Percentiles rank a stretch among this genome's conserved stretches.
These are phyloP conservation scores for Chaetodon trifasciatus DNA, from an alignment of 2,797 vertebrate genomes.

Conservation along the genomic window DNA sequence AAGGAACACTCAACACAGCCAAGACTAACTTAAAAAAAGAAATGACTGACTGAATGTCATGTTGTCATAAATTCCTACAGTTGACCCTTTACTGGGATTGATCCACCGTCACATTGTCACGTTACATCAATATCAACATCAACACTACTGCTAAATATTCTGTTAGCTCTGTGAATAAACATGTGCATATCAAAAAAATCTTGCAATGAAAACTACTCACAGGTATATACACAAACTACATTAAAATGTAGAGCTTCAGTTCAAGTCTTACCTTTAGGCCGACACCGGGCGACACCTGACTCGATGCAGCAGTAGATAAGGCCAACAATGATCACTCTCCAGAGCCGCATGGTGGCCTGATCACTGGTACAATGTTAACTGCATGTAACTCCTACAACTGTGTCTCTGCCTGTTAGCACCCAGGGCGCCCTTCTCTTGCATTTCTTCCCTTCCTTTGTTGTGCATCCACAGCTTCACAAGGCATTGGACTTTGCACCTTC, in stretches of 20 bases:
- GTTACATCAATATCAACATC: not conserved
- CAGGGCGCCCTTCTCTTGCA: not conserved
- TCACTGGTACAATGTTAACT: not conserved
- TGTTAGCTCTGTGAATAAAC: not conserved
- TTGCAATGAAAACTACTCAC: not conserved
- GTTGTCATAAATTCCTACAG: not conserved
- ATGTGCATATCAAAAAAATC: not conserved
- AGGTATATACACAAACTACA: not conserved
- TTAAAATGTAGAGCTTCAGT: not conserved
- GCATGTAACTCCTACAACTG: not conserved
- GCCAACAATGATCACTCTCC: constrained; percentile 50
- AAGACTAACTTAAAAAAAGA: not conserved
- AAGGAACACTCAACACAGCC: not conserved
- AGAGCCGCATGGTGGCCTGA: constrained; percentile 54
- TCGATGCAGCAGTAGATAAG: constrained; percentile 62
- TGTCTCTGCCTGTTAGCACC: not conserved
- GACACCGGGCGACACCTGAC: constrained; percentile 14
- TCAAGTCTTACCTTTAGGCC: constrained; percentile 56
- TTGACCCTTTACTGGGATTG: not conserved
- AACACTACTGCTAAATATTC: not conserved
- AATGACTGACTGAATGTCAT: not conserved
- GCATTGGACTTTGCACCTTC: not conserved
- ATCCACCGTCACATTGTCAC: not conserved
- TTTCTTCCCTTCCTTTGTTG: constrained; percentile 10
- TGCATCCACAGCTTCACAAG: constrained; percentile 29